These are phyloP conservation scores for Blennius ocellaris DNA, from an alignment of 2,113 vertebrate species.

Conservation along the genomic window DNA sequence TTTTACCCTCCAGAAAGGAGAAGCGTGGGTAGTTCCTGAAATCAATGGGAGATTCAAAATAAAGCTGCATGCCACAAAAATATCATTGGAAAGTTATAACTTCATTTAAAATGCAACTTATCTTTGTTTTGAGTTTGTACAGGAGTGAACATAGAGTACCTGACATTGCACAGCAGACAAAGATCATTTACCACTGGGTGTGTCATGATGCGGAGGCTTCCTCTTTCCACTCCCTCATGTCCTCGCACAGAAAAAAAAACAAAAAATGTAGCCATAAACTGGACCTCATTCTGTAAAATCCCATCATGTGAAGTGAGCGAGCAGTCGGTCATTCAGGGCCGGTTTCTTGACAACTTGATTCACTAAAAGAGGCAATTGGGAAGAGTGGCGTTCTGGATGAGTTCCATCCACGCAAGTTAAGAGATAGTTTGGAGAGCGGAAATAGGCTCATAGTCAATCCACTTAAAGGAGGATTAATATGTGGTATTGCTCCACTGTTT, in stretches of 20 bases:
- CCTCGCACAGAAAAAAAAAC: too few relatives aligned
- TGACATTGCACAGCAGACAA: too few relatives aligned
- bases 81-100: too few relatives aligned
- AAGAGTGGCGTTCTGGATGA: conserved; percentile 70
- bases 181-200: too few relatives aligned
- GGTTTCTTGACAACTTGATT: conserved; percentile 55
- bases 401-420: conserved; percentile 53
- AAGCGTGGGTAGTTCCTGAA: too few relatives aligned
- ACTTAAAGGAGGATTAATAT: conserved; percentile 66
- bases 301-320: conserved; percentile 35
- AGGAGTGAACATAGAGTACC: too few relatives aligned
- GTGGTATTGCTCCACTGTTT: conserved; percentile 19
- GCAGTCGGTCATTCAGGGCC: conserved; percentile 27
- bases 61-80: too few relatives aligned
- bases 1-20: too few relatives aligned
- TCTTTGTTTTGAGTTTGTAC: too few relatives aligned
- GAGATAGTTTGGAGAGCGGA: conserved; percentile 53
- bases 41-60: too few relatives aligned
- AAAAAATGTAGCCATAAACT: not conserved
- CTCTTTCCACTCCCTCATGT: not conserved
- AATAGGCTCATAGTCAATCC: conserved; percentile 54
- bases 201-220: too few relatives aligned
- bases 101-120: too few relatives aligned
- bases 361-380: conserved; percentile 65
- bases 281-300: conserved; percentile 15